Base-by-base conservation (phyloP, 2,888 invertebrate genomes). In the Rapana venosa region DNA sequence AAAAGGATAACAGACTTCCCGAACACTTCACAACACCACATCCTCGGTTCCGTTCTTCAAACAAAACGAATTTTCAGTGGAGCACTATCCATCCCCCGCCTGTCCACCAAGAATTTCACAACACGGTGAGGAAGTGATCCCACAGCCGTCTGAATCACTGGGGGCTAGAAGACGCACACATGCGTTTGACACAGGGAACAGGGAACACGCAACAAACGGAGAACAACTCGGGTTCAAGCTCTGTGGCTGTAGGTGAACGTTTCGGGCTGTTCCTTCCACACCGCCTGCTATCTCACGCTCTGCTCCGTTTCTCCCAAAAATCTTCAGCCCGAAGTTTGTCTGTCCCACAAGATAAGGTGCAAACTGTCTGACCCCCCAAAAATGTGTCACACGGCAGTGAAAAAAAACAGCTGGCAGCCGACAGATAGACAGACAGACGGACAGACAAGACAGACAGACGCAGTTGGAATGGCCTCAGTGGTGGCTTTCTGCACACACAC, bases 401-500 rank as follows among this genome's bases (percentile, higher is more conserved):
- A 74, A 47, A n/a, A 47, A 47, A 26, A 74, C n/a, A 74, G 74
- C 74, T 74, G 74, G 74, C 74, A 74, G 74, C 74, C 22, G n/a
- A 74, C 74, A 74, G 74, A n/a, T n/a, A n/a, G 47, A 47, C 47
- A 47, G 47, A 47, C 47, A 47, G 47, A 47, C 47, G 8, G 8
- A 47, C 47, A 47, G 47, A 47, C 47, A 8, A n/a, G 47, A 47
- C 74, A 74, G n/a, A 74, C 74, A 74, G 74, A n/a, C 74, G n/a
- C 74, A 74, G 74, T n/a, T 74, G 74, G 74, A 74, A 74, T 74
- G 74, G 74, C 74, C 74, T 74, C 74, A 74, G 11, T 74, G 74
- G n/a, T 74, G 22, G 74, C 74, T 74, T 74, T 74, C 74, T 74
- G 74, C 74, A 74, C 74, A 74, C 74, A 74, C 32, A 79, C 79